Evolutionary conservation across 2,888 invertebrate genomes (phyloP), one percentile per base, ranked within the genome.

Genomic region (Leptinotarsa rubiginosa): DNA sequence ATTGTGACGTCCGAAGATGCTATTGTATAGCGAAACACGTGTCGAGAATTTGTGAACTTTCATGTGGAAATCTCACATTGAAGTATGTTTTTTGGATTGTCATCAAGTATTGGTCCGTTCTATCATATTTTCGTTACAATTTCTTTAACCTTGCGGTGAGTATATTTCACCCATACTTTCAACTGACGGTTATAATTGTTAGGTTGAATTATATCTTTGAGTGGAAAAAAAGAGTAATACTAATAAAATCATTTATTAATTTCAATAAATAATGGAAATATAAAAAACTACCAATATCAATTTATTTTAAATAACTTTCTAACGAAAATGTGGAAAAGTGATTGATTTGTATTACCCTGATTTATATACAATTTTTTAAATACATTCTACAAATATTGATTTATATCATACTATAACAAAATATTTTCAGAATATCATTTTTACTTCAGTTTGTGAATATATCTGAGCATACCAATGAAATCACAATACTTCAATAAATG

Each of bases 291-390:
- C 20, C 16, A 62, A 62, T n/a, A 41, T 62, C n/a, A 18, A n/a
- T 31, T 62, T 1, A 10, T 41, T 62, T 62, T 20, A 13, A 31
- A 62, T 31, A 62, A 16, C 41, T 62, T 15, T 62, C 62, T 62
- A 62, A 41, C n/a, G 50, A 62, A 62, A 41, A 31, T n/a, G 31
- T 16, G 25, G n/a, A 31, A 31, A 62, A 62, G 7, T 62, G 62
- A 62, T 62, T 62, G 62, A 62, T 62, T 62, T 41, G 7, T 41
- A 62, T 31, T 62, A 62, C 62, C 62, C 62, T 62, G 62, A 62
- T 62, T 22, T 62, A 62, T 62, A 41, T 62, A 62, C 62, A 62
- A 62, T 31, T 25, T 15, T 31, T 62, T 18, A 41, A 41, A 41
- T 41, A 56, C 22, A 41, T 31, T 18, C 62, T 62, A 62, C 15